Conservation (phyloP, 2,888 invertebrate species). For the Aradus depressus region DNA sequence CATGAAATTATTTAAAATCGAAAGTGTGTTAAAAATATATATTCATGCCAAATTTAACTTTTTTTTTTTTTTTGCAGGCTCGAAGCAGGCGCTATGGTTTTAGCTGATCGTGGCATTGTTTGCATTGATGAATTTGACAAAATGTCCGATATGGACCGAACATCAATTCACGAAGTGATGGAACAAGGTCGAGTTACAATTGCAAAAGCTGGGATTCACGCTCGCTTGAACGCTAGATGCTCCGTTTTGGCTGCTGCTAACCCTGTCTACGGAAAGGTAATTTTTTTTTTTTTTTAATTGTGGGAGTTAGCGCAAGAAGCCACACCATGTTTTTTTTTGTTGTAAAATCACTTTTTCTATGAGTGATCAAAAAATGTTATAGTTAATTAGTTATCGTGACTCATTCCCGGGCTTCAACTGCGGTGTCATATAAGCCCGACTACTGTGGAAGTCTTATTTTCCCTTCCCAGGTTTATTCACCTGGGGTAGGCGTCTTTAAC, state of each 20-base stretch:
- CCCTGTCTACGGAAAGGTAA: conserved; percentile 89
- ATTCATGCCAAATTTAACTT: background rate
- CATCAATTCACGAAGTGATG: conserved; percentile 99
- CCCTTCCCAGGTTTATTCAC: too few relatives aligned
- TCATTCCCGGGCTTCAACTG: too few relatives aligned
- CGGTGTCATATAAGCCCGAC: too few relatives aligned
- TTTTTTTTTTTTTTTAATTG: too few relatives aligned
- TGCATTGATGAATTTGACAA: conserved; percentile 98
- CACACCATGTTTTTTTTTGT: too few relatives aligned
- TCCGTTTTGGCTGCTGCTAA: conserved; percentile 98
- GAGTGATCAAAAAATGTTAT: too few relatives aligned
- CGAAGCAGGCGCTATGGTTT: conserved; percentile 99
- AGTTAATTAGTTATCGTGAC: too few relatives aligned
- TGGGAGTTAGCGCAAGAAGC: too few relatives aligned
- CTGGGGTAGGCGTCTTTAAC: too few relatives aligned
- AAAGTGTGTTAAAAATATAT: background rate
- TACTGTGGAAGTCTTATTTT: too few relatives aligned
- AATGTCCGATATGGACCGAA: conserved; percentile 98
- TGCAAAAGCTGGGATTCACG: conserved; percentile 97
- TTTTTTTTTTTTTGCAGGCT: conserved; percentile 42
- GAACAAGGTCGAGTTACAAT: conserved; percentile 97
- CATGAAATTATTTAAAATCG: background rate
- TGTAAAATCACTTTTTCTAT: too few relatives aligned
- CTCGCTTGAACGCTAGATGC: conserved; percentile 92
- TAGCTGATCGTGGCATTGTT: conserved; percentile 95